Evolutionary conservation across 2,797 vertebrate species (phyloP).

Genomic region (Scarus forsteni): DNA sequence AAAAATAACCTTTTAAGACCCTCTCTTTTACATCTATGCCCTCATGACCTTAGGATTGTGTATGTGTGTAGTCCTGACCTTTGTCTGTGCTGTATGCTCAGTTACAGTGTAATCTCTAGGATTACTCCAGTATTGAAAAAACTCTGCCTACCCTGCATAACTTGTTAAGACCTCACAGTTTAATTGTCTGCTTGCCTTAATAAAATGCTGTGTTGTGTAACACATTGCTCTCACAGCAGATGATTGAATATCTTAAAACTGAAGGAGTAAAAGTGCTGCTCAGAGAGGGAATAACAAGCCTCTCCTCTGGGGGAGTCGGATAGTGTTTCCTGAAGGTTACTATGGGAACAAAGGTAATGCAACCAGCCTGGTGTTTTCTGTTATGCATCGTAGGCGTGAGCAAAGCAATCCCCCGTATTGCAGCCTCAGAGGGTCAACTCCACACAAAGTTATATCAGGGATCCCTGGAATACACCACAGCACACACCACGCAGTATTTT

Average conservation of each 20-base stretch:
- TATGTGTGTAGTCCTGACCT: too few relatives aligned
- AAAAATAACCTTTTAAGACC: too few relatives aligned
- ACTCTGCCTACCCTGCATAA: too few relatives aligned
- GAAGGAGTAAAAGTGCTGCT: background rate
- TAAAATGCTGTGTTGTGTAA: background rate
- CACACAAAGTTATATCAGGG: background rate
- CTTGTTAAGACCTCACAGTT: background rate
- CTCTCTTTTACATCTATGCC: too few relatives aligned
- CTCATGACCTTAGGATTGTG: too few relatives aligned
- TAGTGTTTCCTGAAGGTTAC: constrained; percentile 19
- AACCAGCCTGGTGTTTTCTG: constrained; percentile 12
- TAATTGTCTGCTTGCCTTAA: background rate
- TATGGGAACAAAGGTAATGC: constrained; percentile 26
- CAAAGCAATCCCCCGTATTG: background rate
- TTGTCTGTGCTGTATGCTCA: too few relatives aligned
- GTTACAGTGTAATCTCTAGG: too few relatives aligned
- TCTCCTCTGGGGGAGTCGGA: background rate
- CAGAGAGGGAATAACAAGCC: background rate
- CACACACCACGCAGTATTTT: background rate
- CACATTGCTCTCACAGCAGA: background rate
- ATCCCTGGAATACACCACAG: constrained; percentile 3
- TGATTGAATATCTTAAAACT: background rate
- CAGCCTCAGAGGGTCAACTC: background rate
- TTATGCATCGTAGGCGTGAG: background rate
- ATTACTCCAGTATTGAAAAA: too few relatives aligned